Evolutionary conservation across 2,888 invertebrate genomes (phyloP).

Genomic region (Thymelicus acteon): DNA sequence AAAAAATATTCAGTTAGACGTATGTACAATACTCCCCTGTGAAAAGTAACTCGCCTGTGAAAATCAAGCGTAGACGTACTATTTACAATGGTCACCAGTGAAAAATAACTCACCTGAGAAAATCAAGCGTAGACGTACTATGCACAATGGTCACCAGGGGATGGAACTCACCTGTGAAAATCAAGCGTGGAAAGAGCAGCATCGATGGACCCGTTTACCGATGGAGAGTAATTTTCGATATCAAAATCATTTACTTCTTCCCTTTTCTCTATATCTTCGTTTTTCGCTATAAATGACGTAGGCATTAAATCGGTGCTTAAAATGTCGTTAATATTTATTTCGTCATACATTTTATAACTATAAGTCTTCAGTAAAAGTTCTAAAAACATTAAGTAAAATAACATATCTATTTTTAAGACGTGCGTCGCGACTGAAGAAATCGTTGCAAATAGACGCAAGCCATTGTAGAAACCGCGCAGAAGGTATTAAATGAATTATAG

Average conservation of each 20-base stretch:
- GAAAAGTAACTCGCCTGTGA: slow-evolving; percentile 84
- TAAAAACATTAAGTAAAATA: slow-evolving; percentile 29
- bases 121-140: slow-evolving; percentile 87
- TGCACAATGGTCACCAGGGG: too few species aligned
- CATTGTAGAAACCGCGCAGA: slow-evolving; percentile 44
- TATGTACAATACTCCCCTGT: too few species aligned
- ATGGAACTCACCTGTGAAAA: slow-evolving; percentile 89
- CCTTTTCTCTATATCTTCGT: slow-evolving; percentile 52
- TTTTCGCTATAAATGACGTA: slow-evolving; percentile 82
- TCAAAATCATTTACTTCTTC: slow-evolving; percentile 18
- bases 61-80: slow-evolving; percentile 87
- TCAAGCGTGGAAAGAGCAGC: slow-evolving; percentile 87
- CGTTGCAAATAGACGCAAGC: slow-evolving; percentile 28
- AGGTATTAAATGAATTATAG: slow-evolving; percentile 69
- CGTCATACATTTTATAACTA: slow-evolving; percentile 58
- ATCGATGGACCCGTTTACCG: slow-evolving; percentile 84
- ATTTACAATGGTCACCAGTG: too few species aligned
- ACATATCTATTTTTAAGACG: slow-evolving; percentile 40
- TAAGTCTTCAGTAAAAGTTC: background rate
- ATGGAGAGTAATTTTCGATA: slow-evolving; percentile 49
- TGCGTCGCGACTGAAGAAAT: slow-evolving; percentile 7
- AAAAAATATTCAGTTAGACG: too few species aligned
- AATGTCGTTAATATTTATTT: slow-evolving; percentile 87
- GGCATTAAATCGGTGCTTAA: slow-evolving; percentile 89
- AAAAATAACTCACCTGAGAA: slow-evolving; percentile 89